A percentile compares a stretch with the other conserved stretches of the same genome.
Evolutionary conservation across 2,888 invertebrate genomes (phyloP).

Genomic region (Lagria hirta): DNA sequence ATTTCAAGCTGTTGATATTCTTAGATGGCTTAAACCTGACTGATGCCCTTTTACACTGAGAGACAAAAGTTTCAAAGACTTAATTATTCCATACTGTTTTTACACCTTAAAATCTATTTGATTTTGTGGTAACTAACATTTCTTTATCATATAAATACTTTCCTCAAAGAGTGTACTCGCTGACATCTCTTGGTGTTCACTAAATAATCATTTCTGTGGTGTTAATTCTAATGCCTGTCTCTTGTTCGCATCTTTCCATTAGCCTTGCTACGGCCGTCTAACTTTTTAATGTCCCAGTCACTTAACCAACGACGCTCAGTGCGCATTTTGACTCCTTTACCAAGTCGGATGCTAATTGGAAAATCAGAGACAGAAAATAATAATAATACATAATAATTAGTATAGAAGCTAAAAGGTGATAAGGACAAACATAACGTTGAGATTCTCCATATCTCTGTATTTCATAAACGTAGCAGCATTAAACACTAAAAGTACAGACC

Average conservation of each 20-base stretch:
- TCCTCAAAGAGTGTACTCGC: constrained; percentile 16
- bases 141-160: too few species aligned
- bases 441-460: too few species aligned
- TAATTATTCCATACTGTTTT: too few species aligned
- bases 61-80: too few species aligned
- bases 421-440: too few species aligned
- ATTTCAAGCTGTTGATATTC: constrained; percentile 24
- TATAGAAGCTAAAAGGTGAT: too few species aligned
- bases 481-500: too few species aligned
- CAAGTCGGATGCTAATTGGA: constrained; percentile 24
- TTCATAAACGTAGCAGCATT: too few species aligned
- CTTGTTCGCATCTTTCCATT: constrained; percentile 40
- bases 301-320: constrained; percentile 18
- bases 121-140: too few species aligned
- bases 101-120: too few species aligned
- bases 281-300: constrained; percentile 29
- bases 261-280: constrained; percentile 28
- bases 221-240: constrained; percentile 39
- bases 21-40: constrained; percentile 17
- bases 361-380: too few species aligned
- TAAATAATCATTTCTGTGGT: constrained; percentile 38
- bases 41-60: constrained; percentile 16
- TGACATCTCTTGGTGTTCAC: constrained; percentile 27
- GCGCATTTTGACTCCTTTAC: constrained; percentile 24
- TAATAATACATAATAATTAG: too few species aligned